phyloP scores from a whole-genome alignment of 2,797 vertebrate species.

The Pelochelys cantorii region DNA sequence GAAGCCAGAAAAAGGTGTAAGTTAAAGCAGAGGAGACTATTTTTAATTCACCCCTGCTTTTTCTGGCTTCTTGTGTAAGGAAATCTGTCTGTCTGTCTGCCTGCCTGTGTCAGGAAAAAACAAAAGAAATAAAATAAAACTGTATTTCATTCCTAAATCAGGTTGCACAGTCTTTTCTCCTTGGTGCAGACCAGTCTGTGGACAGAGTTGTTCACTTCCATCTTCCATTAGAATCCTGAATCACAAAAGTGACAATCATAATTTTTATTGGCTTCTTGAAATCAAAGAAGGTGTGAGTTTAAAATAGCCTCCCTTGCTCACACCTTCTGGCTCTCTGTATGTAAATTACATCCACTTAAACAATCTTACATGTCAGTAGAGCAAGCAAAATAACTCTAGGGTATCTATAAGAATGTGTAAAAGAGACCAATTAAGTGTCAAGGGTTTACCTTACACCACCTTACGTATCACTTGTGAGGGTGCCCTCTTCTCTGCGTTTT shows the following conservation, averaged over 20 bases:
- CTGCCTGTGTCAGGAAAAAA: neutral
- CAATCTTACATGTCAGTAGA: neutral
- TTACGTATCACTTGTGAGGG: neutral
- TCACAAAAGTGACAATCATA: neutral
- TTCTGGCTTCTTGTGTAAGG: neutral
- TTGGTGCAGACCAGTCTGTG: neutral
- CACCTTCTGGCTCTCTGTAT: neutral
- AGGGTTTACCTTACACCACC: neutral
- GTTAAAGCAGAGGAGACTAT: neutral
- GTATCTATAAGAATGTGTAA: neutral
- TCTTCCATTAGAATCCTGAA: neutral
- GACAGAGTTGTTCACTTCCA: neutral
- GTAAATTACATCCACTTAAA: neutral
- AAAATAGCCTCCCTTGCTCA: neutral
- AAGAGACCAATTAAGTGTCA: neutral
- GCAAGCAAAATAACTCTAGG: neutral
- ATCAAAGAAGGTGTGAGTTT: neutral
- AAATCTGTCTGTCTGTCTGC: neutral
- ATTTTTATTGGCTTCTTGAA: too few relatives aligned
- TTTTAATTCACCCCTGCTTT: neutral
- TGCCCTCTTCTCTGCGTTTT: constrained; percentile 23
- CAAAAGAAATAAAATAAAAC: neutral
- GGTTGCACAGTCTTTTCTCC: neutral
- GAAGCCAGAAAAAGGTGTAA: neutral
- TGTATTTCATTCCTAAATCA: neutral